Evolutionary conservation across 2,888 invertebrate genomes (phyloP), one percentile per base, ranked within the genome.

Genomic region (Macrophya alboannulata): DNA sequence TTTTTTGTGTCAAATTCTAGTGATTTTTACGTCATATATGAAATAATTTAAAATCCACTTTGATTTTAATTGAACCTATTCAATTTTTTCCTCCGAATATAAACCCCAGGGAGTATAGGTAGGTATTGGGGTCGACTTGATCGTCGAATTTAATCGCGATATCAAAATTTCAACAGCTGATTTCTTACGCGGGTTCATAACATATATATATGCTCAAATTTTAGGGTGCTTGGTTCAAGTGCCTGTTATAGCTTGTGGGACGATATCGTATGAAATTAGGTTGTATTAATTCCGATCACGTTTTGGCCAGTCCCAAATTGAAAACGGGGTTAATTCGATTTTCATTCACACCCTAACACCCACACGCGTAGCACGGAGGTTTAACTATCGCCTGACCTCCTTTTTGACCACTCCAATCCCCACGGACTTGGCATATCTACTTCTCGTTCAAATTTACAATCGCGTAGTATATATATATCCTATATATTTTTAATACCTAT

Each of bases 311-410:
- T 62, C 6, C 59, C 79, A n/a, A 81, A 81, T 81, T 81, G 59
- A 62, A 81, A 81, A 81, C 43, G 51, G 79, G 43, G 79, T 62
- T 81, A 81, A 81, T 81, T 81, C 59, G 51, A 81, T 62, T 81
- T 81, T 51, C 37, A 31, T 81, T 81, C 62, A 62, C 15, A 81
- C 59, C 59, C 43, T 43, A 59, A 81, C 40, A 40, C 79, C 40
- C 21, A 21, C 25, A 62, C 40, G 15, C 62, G 3, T 8, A 21
- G 21, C 79, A 40, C 1, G 17, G 6, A 31, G 12, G 37, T 55
- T 81, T 81, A 40, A 37, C 79, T 21, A 37, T 40, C 59, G 10
- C 25, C 21, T 62, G 59, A 12, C 62, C 79, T 8, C 15, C 12
- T 40, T 81, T 43, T 62, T 40, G 40, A 55, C 51, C 51, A 17